Evolutionary conservation across 2,797 vertebrate species (phyloP).

Genomic region (Morelia viridis): DNA sequence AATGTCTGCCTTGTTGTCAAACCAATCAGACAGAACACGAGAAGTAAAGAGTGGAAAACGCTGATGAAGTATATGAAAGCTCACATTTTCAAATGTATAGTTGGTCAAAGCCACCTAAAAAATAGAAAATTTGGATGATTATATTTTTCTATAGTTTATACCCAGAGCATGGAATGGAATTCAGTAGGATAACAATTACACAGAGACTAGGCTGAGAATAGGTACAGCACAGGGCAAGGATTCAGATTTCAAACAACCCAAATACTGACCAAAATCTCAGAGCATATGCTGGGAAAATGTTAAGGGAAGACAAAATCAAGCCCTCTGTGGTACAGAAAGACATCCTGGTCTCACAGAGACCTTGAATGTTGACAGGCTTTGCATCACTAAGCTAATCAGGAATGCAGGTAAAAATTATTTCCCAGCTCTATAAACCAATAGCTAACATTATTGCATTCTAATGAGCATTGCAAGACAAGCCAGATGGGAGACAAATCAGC

Average conservation of each 20-base stretch:
- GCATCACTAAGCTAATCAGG: neutral
- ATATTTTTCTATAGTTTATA: neutral
- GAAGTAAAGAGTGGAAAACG: slow-evolving; percentile 84
- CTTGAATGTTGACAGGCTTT: neutral
- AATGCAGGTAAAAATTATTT: neutral
- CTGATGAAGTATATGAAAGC: slow-evolving; percentile 94
- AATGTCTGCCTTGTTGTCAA: slow-evolving; percentile 89
- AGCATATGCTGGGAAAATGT: neutral
- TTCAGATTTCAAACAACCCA: neutral
- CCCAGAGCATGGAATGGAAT: neutral
- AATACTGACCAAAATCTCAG: neutral
- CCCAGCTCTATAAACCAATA: neutral
- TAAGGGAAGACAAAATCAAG: neutral
- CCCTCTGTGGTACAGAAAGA: neutral
- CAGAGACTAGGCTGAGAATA: neutral
- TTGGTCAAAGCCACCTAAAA: slow-evolving; percentile 87
- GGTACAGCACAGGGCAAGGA: neutral
- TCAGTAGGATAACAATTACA: neutral
- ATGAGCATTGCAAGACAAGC: neutral
- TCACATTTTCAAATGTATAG: slow-evolving; percentile 97
- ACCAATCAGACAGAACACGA: slow-evolving; percentile 94
- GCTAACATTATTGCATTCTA: neutral
- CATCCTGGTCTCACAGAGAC: neutral
- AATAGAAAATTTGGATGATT: slow-evolving; percentile 31
- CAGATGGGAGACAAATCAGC: neutral